Evolutionary conservation across 2,888 invertebrate species (phyloP).

Genomic region (Cosmia pyralina): DNA sequence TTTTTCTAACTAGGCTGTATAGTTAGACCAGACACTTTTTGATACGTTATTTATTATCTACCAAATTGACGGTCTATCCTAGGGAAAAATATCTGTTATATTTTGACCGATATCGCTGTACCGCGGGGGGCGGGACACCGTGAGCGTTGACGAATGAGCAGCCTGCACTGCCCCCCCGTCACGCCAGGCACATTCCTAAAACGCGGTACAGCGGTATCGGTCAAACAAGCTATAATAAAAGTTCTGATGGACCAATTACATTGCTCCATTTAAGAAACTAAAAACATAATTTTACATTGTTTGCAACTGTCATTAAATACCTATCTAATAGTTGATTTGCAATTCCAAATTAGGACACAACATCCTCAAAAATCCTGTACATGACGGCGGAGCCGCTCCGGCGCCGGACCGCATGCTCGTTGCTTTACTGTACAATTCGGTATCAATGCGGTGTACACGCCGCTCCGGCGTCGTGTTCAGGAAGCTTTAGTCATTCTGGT

Average conservation of each 20-base stretch:
- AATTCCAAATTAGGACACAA: background rate
- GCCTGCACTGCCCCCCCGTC: no score
- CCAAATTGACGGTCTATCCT: constrained; percentile 29
- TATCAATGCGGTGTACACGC: no score
- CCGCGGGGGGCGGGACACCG: no score
- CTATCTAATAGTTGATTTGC: constrained; percentile 39
- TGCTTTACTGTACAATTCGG: no score
- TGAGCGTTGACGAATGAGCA: no score
- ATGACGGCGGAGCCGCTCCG: no score
- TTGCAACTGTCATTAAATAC: background rate
- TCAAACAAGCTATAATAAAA: background rate
- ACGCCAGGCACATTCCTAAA: no score
- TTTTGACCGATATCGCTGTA: no score
- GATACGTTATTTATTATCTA: background rate
- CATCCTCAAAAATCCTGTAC: background rate
- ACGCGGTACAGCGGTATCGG: no score
- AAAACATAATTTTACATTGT: background rate
- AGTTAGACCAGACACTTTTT: constrained; percentile 52
- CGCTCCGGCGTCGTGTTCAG: no score
- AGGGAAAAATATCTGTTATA: background rate
- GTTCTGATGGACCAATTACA: constrained; percentile 5
- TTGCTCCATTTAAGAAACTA: constrained; percentile 11
- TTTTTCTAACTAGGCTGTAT: constrained; percentile 53
- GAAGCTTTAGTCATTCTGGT: constrained; percentile 29
- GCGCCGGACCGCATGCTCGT: no score